Percentiles rank a stretch among this genome's conserved stretches.
Conservation (phyloP, 2,888 invertebrate species). For the Uloborus plumipes region DNA sequence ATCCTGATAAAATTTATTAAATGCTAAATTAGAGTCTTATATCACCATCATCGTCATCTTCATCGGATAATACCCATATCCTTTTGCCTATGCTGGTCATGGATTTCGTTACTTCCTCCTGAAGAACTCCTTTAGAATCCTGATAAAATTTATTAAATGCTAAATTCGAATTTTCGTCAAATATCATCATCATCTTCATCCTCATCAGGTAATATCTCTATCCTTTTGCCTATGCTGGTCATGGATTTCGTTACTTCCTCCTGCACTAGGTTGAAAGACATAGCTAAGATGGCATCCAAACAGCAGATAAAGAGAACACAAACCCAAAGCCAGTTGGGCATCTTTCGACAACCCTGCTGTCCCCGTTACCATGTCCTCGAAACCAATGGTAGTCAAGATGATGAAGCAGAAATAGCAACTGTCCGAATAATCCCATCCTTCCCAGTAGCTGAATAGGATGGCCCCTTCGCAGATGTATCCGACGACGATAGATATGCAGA, state of each 20-base stretch:
- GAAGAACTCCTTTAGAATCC: not conserved
- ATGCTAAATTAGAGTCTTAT: not conserved
- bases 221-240: too few relatives aligned
- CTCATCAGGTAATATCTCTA: too few relatives aligned
- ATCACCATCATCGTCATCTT: too few relatives aligned
- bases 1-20: too few relatives aligned
- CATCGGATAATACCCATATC: too few relatives aligned
- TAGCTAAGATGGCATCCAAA: slow-evolving; percentile 94
- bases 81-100: too few relatives aligned
- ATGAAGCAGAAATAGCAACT: slow-evolving; percentile 95
- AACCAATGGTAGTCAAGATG: slow-evolving; percentile 92
- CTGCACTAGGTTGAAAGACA: slow-evolving; percentile 95
- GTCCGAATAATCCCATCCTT: slow-evolving; percentile 87
- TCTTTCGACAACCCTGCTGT: slow-evolving; percentile 76
- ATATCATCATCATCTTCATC: too few relatives aligned
- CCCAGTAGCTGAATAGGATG: slow-evolving; percentile 87
- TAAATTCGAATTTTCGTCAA: not conserved
- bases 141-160: too few relatives aligned
- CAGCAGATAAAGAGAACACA: slow-evolving; percentile 91
- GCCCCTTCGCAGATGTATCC: slow-evolving; percentile 92
- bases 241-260: too few relatives aligned
- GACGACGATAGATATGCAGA: slow-evolving; percentile 88
- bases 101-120: too few relatives aligned
- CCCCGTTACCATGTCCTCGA: slow-evolving; percentile 92
- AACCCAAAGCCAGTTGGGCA: slow-evolving; percentile 79